phyloP scores from a whole-genome alignment of 2,113 vertebrate species.

The Taxidea taxus region DNA sequence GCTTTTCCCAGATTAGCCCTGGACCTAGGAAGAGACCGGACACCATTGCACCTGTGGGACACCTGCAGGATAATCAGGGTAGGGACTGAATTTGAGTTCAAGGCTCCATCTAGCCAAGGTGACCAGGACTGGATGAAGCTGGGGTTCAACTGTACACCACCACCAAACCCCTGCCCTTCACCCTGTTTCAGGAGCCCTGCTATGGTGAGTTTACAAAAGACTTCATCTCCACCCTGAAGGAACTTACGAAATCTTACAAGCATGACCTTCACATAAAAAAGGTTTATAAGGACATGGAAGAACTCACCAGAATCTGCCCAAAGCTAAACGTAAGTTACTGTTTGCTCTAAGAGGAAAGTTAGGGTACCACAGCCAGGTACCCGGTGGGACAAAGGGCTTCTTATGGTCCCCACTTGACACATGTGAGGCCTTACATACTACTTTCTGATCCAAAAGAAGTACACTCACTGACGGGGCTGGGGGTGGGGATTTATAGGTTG shows the following conservation, averaged over 20 bases:
- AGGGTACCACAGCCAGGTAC: background rate
- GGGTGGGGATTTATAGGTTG: background rate
- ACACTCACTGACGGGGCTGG: background rate
- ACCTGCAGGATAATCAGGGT: background rate
- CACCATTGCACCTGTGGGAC: background rate
- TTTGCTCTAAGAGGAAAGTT: background rate
- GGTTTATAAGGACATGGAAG: slow-evolving; percentile 25
- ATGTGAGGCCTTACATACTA: background rate
- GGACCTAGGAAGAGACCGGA: background rate
- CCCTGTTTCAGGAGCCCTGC: slow-evolving; percentile 52
- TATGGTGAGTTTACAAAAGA: slow-evolving; percentile 46
- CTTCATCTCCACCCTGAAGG: slow-evolving; percentile 43
- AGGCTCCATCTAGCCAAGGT: background rate
- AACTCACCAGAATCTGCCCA: slow-evolving; percentile 36
- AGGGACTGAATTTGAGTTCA: background rate
- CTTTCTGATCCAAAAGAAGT: slow-evolving; percentile 12
- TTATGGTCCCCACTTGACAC: background rate
- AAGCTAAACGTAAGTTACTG: slow-evolving; percentile 49
- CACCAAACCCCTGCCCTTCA: background rate
- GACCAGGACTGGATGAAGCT: background rate
- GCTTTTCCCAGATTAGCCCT: background rate
- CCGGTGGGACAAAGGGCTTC: background rate
- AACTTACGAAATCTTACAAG: background rate
- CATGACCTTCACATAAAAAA: background rate
- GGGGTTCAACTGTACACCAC: background rate